Conservation (phyloP, 2,113 vertebrate genomes). For the Arizona elegans region DNA sequence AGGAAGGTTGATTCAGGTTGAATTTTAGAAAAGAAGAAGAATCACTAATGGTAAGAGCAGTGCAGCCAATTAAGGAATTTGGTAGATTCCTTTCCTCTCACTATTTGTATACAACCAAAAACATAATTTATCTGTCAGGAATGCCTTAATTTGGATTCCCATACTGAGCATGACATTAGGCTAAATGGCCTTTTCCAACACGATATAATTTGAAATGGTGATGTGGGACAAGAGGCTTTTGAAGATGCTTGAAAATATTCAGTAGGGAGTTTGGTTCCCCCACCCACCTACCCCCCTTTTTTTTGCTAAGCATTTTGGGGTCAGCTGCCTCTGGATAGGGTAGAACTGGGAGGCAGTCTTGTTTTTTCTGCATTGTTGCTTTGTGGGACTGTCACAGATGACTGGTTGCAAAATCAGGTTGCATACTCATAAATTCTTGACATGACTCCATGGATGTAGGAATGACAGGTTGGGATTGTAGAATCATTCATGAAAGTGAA, state of each 20-base stretch:
- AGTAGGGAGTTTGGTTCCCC: neutral
- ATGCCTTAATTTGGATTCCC: neutral
- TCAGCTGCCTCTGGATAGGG: neutral
- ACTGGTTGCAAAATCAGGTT: neutral
- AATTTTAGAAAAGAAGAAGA: neutral
- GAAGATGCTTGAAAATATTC: neutral
- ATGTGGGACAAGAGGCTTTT: neutral
- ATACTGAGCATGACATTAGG: neutral
- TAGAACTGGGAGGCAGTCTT: neutral
- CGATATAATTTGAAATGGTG: neutral
- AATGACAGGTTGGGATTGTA: neutral
- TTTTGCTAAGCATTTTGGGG: neutral
- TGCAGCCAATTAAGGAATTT: neutral
- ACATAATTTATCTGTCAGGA: neutral
- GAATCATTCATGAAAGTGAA: neutral
- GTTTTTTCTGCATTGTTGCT: neutral
- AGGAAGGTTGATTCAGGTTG: neutral
- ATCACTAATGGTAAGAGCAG: neutral
- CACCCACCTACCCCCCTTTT: rapidly evolving
- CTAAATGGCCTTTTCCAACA: neutral
- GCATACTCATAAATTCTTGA: neutral
- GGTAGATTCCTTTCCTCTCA: neutral
- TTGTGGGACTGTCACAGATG: neutral
- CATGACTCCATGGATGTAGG: neutral
- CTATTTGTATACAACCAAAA: neutral